phyloP scores from a whole-genome alignment of 2,113 vertebrate genomes.

The Dolichotis patagonum region DNA sequence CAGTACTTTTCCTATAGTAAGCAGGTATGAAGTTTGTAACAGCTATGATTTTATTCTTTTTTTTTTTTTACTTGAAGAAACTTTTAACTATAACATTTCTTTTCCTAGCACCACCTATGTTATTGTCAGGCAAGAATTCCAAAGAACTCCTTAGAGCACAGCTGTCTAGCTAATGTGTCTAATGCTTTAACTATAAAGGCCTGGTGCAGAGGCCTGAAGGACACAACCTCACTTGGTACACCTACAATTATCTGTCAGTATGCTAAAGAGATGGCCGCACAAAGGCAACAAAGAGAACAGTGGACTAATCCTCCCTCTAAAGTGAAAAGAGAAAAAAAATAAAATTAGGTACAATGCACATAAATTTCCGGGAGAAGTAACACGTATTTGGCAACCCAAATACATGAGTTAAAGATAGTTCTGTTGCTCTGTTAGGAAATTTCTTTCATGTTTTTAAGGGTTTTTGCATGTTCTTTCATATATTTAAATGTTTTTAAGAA shows the following conservation, averaged over 20 bases:
- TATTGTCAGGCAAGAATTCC: neutral
- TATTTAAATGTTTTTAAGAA: neutral
- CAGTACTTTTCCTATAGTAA: neutral
- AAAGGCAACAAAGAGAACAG: neutral
- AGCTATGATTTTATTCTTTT: neutral
- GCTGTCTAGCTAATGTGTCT: neutral
- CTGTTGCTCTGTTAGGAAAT: neutral
- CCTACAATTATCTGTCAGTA: neutral
- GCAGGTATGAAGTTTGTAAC: neutral
- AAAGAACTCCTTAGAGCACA: neutral
- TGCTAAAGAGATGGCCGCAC: neutral
- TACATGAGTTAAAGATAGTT: neutral
- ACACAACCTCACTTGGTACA: neutral
- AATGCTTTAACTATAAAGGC: neutral
- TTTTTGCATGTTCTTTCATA: neutral
- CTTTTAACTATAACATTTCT: neutral
- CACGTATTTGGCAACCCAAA: neutral
- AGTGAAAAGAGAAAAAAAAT: neutral
- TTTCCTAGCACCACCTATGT: neutral
- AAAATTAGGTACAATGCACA: neutral
- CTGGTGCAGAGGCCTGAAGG: too few species aligned
- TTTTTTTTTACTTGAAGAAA: neutral
- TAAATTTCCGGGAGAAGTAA: neutral
- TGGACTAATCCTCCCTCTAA: neutral
- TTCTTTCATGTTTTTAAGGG: neutral